Conservation (phyloP, 2,797 vertebrate species). For the Tadarida brasiliensis region DNA sequence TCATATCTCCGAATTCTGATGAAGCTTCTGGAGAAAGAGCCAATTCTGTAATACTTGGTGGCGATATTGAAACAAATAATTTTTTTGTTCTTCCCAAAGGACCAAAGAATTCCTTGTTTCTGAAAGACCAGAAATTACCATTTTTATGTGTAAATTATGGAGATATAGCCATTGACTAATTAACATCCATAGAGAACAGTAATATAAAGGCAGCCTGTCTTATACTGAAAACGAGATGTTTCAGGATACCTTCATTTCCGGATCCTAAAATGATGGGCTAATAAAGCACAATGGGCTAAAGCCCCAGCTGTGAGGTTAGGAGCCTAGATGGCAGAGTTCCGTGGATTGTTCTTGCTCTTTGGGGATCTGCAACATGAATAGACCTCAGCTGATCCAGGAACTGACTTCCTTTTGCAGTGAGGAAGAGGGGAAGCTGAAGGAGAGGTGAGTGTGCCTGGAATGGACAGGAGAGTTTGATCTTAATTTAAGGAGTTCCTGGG, state of each 20-base stretch:
- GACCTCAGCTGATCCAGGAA: slow-evolving; percentile 66
- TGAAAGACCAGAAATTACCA: slow-evolving; percentile 27
- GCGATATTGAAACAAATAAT: slow-evolving; percentile 5
- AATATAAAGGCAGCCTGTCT: slow-evolving; percentile 48
- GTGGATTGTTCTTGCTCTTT: slow-evolving; percentile 61
- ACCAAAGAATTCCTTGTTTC: slow-evolving; percentile 48
- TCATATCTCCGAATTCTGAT: background rate
- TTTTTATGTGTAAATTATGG: slow-evolving; percentile 34
- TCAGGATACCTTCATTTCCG: slow-evolving; percentile 76
- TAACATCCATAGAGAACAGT: background rate
- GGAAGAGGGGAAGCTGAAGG: slow-evolving; percentile 65
- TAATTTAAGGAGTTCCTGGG: slow-evolving; percentile 41
- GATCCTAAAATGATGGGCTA: slow-evolving; percentile 53
- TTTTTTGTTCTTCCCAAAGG: background rate
- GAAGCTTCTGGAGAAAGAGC: slow-evolving; percentile 37
- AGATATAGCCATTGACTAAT: slow-evolving; percentile 4
- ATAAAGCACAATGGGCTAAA: slow-evolving; percentile 72
- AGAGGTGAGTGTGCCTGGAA: slow-evolving; percentile 68
- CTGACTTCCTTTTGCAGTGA: slow-evolving; percentile 72
- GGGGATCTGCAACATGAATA: slow-evolving; percentile 68
- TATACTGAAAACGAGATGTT: slow-evolving; percentile 6
- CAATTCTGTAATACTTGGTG: background rate
- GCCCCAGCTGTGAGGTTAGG: slow-evolving; percentile 77
- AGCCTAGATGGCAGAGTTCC: slow-evolving; percentile 73
- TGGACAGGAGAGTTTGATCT: slow-evolving; percentile 42